phyloP scores from a whole-genome alignment of 2,888 invertebrate genomes.

The Sinopyrophorus schimmeli region DNA sequence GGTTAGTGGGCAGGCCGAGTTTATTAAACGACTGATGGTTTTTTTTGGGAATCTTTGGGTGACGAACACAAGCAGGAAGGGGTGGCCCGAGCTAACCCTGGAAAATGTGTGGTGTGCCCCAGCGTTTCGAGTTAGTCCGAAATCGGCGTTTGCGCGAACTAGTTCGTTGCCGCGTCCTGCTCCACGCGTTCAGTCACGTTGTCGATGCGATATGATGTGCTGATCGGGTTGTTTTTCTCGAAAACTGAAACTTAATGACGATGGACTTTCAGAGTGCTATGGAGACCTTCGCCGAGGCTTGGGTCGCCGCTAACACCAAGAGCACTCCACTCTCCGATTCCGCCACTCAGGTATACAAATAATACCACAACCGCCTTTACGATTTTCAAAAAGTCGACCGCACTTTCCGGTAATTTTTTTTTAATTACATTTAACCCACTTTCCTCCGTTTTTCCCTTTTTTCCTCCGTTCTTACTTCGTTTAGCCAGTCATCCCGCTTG shows the following conservation, averaged over 20 bases:
- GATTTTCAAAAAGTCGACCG: too few species aligned
- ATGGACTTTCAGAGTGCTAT: constrained; percentile 99
- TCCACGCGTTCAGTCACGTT: constrained; percentile 48
- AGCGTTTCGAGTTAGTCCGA: constrained; percentile 44
- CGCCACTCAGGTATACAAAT: constrained; percentile 65
- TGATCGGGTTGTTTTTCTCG: constrained; percentile 21
- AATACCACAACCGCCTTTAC: too few species aligned
- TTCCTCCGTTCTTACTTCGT: too few species aligned
- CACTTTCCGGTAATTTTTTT: too few species aligned
- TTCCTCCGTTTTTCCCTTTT: too few species aligned
- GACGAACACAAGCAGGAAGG: constrained; percentile 49
- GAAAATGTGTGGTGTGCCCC: constrained; percentile 33
- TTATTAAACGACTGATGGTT: constrained; percentile 51
- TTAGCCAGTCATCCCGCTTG: too few species aligned
- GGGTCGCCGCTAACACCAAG: constrained; percentile 91
- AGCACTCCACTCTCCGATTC: constrained; percentile 61
- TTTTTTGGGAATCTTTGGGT: constrained; percentile 50
- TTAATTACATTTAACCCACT: too few species aligned
- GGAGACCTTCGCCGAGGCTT: constrained; percentile 97
- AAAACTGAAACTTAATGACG: constrained; percentile 41
- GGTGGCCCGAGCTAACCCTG: constrained; percentile 50
- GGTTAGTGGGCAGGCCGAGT: constrained; percentile 52
- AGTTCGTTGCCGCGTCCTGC: constrained; percentile 39
- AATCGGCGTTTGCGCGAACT: constrained; percentile 41
- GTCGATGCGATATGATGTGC: constrained; percentile 34